These are phyloP conservation scores for Enteromius treurensis DNA, from an alignment of 2,797 vertebrate species.

Conservation along the genomic window DNA sequence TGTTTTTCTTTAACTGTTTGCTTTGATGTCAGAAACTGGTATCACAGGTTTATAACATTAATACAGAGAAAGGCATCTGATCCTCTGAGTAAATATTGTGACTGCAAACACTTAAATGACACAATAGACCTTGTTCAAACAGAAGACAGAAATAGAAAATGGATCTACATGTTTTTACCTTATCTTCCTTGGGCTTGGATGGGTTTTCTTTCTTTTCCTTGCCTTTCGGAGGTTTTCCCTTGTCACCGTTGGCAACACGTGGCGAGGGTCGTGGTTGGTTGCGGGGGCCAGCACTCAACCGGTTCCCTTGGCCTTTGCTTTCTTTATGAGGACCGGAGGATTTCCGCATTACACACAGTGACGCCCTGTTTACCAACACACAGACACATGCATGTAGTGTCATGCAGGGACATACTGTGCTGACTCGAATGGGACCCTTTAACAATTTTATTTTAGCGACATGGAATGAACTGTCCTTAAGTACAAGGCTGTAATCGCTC, in stretches of 20 bases:
- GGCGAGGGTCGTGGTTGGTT: slow-evolving; percentile 82
- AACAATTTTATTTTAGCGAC: neutral
- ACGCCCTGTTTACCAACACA: slow-evolving; percentile 75
- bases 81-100: slow-evolving; percentile 55
- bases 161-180: slow-evolving; percentile 75
- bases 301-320: slow-evolving; percentile 82
- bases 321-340: slow-evolving; percentile 84
- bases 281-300: slow-evolving; percentile 78
- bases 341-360: slow-evolving; percentile 85
- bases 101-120: neutral
- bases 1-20: neutral
- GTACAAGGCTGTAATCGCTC: neutral
- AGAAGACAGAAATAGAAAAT: neutral
- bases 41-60: slow-evolving; percentile 51
- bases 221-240: slow-evolving; percentile 79
- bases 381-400: neutral
- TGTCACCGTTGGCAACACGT: slow-evolving; percentile 82
- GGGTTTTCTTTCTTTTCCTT: slow-evolving; percentile 88
- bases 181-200: slow-evolving; percentile 89
- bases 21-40: slow-evolving; percentile 58
- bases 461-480: neutral
- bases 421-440: neutral
- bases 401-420: neutral
- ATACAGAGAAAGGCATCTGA: slow-evolving; percentile 50
- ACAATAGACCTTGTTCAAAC: slow-evolving; percentile 25